A percentile compares a stretch with the other conserved stretches of the same genome.
Evolutionary conservation across 2,797 vertebrate genomes (phyloP).

Genomic region (Mormyrops boulengeri): DNA sequence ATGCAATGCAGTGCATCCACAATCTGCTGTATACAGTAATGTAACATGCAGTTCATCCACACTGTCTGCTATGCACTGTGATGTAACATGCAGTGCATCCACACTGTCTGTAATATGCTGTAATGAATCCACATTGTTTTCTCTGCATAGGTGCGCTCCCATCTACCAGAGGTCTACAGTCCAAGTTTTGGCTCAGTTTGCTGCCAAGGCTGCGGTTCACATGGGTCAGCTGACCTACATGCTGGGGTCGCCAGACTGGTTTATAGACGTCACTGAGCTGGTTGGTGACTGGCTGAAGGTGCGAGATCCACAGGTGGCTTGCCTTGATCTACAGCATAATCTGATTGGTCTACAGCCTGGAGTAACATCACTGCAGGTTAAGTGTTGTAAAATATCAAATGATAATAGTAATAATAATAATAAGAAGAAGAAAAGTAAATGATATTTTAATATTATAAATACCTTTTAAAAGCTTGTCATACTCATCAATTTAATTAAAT

Average conservation of each 20-base stretch:
- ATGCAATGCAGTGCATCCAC: not conserved
- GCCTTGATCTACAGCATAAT: conserved; percentile 40
- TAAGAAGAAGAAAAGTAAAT: not conserved
- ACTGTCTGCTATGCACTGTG: not conserved
- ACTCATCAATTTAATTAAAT: not conserved
- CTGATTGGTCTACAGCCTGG: conserved; percentile 60
- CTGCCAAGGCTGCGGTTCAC: conserved; percentile 37
- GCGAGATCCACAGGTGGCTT: conserved; percentile 52
- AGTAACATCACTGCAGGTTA: conserved; percentile 55
- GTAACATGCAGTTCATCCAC: not conserved
- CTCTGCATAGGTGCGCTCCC: conserved; percentile 50
- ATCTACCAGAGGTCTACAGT: conserved; percentile 61
- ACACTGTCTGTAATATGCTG: not conserved
- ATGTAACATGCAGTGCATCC: not conserved
- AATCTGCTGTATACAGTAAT: not conserved
- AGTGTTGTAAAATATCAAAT: conserved; percentile 19
- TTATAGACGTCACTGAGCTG: conserved; percentile 60
- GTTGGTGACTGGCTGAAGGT: conserved; percentile 53
- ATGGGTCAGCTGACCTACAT: conserved; percentile 48
- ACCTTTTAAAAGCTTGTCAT: not conserved
- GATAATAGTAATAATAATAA: not conserved
- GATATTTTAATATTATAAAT: not conserved
- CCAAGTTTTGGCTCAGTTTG: conserved; percentile 61
- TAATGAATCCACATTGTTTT: not conserved
- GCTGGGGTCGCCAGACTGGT: conserved; percentile 60